These are phyloP conservation scores for Lissocephala sabroskyi DNA, from an alignment of 2,888 invertebrate genomes.

Conservation along the genomic window DNA sequence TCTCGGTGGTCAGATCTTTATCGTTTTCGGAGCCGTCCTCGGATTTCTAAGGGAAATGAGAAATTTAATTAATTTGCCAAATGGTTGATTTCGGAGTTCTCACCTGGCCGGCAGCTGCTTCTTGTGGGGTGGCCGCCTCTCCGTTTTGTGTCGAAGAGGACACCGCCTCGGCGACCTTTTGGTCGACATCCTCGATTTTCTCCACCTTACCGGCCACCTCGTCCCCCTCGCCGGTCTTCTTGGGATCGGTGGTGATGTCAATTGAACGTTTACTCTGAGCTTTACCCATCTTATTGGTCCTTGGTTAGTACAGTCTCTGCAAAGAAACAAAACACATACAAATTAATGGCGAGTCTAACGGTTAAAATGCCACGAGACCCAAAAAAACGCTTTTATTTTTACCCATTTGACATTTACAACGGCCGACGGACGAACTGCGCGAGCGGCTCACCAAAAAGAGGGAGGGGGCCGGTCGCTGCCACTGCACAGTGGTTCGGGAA, in stretches of 20 bases:
- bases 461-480: too few relatives aligned
- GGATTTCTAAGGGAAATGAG: constrained; percentile 73
- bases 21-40: constrained; percentile 77
- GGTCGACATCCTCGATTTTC: constrained; percentile 83
- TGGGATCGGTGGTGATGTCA: constrained; percentile 82
- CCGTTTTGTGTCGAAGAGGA: constrained; percentile 75
- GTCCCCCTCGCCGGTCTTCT: constrained; percentile 74
- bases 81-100: neutral
- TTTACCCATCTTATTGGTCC: constrained; percentile 79
- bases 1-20: constrained; percentile 80
- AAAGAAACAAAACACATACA: constrained; percentile 9
- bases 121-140: constrained; percentile 77
- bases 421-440: neutral
- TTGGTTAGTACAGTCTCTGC: constrained; percentile 39
- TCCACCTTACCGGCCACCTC: constrained; percentile 82
- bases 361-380: constrained; percentile 21
- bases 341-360: neutral
- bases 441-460: neutral
- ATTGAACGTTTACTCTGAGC: constrained; percentile 91
- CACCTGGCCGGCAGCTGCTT: constrained; percentile 59
- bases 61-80: too few relatives aligned
- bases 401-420: constrained; percentile 48
- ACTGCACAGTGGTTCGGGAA: too few relatives aligned
- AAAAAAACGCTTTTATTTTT: constrained; percentile 18
- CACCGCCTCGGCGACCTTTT: constrained; percentile 75